Evolutionary conservation across 2,888 invertebrate species (phyloP).

Genomic region (Cosmia trapezina): DNA sequence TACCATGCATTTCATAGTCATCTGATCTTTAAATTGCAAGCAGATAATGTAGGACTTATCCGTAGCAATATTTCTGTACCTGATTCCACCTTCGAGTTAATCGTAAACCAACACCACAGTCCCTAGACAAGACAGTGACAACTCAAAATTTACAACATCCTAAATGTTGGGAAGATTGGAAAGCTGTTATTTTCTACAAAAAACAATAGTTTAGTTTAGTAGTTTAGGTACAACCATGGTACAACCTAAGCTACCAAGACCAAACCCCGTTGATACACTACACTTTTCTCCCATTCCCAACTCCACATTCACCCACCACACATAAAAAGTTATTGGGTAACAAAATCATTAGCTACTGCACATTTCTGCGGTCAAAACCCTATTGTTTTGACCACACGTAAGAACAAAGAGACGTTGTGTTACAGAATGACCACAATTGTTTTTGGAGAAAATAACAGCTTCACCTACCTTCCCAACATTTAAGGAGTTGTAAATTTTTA

Average conservation of each 20-base stretch:
- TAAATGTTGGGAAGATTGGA: too few species aligned
- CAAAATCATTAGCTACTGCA: slow-evolving; percentile 68
- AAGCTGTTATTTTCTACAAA: too few species aligned
- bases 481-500: slow-evolving; percentile 58
- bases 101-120: too few species aligned
- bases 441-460: slow-evolving; percentile 61
- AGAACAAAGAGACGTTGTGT: slow-evolving; percentile 60
- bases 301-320: slow-evolving; percentile 35
- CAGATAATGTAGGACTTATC: too few species aligned
- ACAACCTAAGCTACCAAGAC: not conserved
- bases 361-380: slow-evolving; percentile 62
- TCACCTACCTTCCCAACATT: slow-evolving; percentile 35
- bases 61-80: too few species aligned
- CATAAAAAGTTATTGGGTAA: slow-evolving; percentile 66
- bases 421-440: slow-evolving; percentile 60
- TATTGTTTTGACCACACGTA: slow-evolving; percentile 64
- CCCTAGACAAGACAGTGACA: too few species aligned
- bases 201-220: too few species aligned
- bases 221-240: too few species aligned
- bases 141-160: too few species aligned
- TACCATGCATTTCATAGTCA: too few species aligned
- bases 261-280: slow-evolving; percentile 3
- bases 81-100: too few species aligned
- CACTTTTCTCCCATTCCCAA: slow-evolving; percentile 36
- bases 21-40: too few species aligned